phyloP scores from a whole-genome alignment of 1,140 invertebrate genomes.

The Drosophila guanche region DNA sequence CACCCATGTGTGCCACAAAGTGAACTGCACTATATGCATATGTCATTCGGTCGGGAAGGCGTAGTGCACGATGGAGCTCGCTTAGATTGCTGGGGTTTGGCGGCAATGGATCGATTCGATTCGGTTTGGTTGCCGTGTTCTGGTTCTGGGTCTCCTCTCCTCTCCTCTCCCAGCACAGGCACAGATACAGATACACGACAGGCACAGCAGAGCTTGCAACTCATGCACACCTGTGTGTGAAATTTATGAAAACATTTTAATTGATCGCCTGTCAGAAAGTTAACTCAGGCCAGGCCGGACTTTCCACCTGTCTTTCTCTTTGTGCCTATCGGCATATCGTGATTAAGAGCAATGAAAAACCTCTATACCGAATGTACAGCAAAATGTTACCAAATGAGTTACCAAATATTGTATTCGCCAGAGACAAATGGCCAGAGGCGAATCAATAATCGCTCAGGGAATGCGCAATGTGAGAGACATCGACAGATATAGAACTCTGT shows the following conservation, averaged over 20 bases:
- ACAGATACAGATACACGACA: neutral
- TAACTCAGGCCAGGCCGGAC: conserved; percentile 27
- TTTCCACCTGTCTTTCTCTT: neutral
- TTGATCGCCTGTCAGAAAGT: conserved; percentile 71
- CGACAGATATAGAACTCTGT: conserved; percentile 21
- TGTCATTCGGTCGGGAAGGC: conserved; percentile 49
- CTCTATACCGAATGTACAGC: no score
- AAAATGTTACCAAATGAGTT: no score
- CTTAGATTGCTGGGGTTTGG: conserved; percentile 67
- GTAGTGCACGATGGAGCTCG: conserved; percentile 28
- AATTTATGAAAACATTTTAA: conserved; percentile 78
- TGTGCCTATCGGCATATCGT: no score
- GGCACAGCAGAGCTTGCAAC: conserved; percentile 1
- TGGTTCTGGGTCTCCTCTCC: conserved; percentile 45
- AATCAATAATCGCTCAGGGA: conserved; percentile 9
- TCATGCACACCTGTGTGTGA: conserved; percentile 56
- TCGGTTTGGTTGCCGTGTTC: conserved; percentile 68
- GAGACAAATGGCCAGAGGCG: neutral
- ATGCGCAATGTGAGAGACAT: neutral
- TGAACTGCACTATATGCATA: conserved; percentile 74
- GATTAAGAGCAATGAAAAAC: no score
- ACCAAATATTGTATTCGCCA: no score
- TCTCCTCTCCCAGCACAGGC: neutral
- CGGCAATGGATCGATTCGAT: conserved; percentile 58
- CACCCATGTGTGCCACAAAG: conserved; percentile 33